Percentiles rank a stretch among this genome's conserved stretches.
Evolutionary conservation across 2,113 vertebrate genomes (phyloP).

Genomic region (Ceratotherium simum): DNA sequence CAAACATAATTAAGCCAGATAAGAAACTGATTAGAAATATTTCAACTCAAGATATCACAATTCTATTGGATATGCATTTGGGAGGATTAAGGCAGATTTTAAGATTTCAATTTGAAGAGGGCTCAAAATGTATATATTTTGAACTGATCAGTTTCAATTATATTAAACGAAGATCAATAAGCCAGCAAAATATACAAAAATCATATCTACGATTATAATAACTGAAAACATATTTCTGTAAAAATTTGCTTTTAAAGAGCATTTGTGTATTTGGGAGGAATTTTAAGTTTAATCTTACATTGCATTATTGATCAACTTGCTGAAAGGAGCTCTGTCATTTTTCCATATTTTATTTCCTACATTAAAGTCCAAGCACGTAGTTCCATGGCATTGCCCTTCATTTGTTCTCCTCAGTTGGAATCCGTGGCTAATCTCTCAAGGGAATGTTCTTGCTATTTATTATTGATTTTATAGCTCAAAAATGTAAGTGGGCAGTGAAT

Average conservation of each 20-base stretch:
- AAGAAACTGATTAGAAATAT: background rate
- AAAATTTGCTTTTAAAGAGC: slow-evolving; percentile 52
- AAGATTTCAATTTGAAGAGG: background rate
- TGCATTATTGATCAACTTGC: slow-evolving; percentile 74
- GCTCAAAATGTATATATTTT: slow-evolving; percentile 31
- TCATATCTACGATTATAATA: slow-evolving; percentile 11
- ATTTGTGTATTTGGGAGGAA: background rate
- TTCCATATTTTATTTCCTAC: slow-evolving; percentile 58
- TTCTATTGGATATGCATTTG: background rate
- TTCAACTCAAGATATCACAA: background rate
- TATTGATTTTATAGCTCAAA: slow-evolving; percentile 87
- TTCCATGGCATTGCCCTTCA: slow-evolving; percentile 80
- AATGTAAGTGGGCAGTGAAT: slow-evolving; percentile 76
- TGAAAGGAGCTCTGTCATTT: slow-evolving; percentile 36
- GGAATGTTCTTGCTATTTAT: slow-evolving; percentile 84
- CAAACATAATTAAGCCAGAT: background rate
- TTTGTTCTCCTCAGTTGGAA: slow-evolving; percentile 85
- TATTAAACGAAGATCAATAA: slow-evolving; percentile 45
- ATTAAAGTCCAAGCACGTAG: slow-evolving; percentile 66
- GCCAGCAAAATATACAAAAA: slow-evolving; percentile 55
- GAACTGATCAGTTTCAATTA: background rate
- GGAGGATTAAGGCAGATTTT: background rate
- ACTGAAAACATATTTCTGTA: slow-evolving; percentile 50
- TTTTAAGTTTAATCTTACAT: slow-evolving; percentile 32
- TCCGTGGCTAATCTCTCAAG: slow-evolving; percentile 84